Conservation (phyloP, 2,888 invertebrate genomes). For the Macrosoma leucophasiata region DNA sequence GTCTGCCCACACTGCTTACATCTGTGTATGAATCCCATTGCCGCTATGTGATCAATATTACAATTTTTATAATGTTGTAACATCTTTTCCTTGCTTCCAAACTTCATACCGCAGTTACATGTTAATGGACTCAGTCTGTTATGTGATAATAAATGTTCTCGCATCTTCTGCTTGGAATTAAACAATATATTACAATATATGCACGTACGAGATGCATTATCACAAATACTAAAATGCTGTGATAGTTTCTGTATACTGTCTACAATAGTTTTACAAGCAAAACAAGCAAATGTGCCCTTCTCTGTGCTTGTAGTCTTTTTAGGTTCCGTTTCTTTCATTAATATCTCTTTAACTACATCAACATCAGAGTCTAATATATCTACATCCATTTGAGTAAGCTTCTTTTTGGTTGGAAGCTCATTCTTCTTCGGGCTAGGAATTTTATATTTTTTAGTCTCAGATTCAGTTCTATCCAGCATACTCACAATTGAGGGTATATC, state of each 20-base stretch:
- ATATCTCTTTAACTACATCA: slow-evolving; percentile 52
- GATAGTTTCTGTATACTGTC: slow-evolving; percentile 48
- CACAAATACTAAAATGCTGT: slow-evolving; percentile 57
- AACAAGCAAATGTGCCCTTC: slow-evolving; percentile 42
- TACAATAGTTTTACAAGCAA: slow-evolving; percentile 53
- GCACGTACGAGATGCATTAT: slow-evolving; percentile 52
- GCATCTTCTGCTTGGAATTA: slow-evolving; percentile 58
- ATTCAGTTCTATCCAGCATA: slow-evolving; percentile 56
- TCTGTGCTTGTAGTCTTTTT: slow-evolving; percentile 35
- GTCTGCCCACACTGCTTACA: slow-evolving; percentile 59
- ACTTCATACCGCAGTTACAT: slow-evolving; percentile 52
- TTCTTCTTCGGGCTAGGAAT: slow-evolving; percentile 52
- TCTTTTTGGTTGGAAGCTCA: slow-evolving; percentile 32
- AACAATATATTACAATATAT: slow-evolving; percentile 50
- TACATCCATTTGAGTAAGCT: slow-evolving; percentile 50
- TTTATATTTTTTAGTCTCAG: slow-evolving; percentile 39
- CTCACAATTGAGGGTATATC: slow-evolving; percentile 65
- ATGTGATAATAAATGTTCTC: slow-evolving; percentile 49
- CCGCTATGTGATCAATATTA: slow-evolving; percentile 41
- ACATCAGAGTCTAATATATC: slow-evolving; percentile 60
- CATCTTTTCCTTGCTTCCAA: slow-evolving; percentile 42
- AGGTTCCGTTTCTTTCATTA: slow-evolving; percentile 45
- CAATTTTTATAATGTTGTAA: slow-evolving; percentile 49
- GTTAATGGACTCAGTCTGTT: slow-evolving; percentile 31
- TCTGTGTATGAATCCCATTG: slow-evolving; percentile 43